Evolutionary conservation across 2,888 invertebrate genomes (phyloP).

Genomic region (Antheraea assamensis): DNA sequence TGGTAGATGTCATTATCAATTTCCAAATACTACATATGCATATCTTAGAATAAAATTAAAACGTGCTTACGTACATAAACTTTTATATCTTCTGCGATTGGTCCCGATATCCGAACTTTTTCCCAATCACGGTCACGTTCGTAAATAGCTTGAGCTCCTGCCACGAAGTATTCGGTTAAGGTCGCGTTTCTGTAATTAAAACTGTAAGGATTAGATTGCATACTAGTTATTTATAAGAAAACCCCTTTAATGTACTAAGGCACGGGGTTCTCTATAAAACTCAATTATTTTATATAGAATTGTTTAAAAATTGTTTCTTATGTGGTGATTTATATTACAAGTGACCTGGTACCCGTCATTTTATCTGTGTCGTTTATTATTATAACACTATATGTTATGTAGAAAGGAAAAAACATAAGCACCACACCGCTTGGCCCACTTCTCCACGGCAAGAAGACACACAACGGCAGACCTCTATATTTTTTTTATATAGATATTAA

Average conservation of each 20-base stretch:
- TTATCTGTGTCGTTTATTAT: too few relatives aligned
- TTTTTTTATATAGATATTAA: neutral
- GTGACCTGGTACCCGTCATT: too few relatives aligned
- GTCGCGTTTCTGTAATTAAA: slow-evolving; percentile 82
- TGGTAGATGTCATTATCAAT: too few relatives aligned
- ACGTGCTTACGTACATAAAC: slow-evolving; percentile 85
- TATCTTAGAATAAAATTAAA: neutral
- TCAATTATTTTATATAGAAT: neutral
- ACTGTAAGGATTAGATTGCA: neutral
- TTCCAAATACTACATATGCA: neutral
- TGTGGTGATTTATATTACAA: neutral
- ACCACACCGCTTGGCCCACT: too few relatives aligned
- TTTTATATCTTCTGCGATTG: slow-evolving; percentile 89
- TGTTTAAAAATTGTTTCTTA: neutral
- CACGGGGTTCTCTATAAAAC: neutral
- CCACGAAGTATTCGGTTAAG: slow-evolving; percentile 90
- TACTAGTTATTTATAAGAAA: neutral
- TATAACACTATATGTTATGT: too few relatives aligned
- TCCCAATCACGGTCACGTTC: slow-evolving; percentile 90
- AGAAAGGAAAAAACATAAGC: too few relatives aligned
- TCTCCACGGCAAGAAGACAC: too few relatives aligned
- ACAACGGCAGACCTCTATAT: too few relatives aligned
- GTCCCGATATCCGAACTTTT: slow-evolving; percentile 90
- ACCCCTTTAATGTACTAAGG: neutral
- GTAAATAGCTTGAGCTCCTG: slow-evolving; percentile 90